Conservation (phyloP, 1,140 invertebrate genomes). For the Andrena cerasifolii region DNA sequence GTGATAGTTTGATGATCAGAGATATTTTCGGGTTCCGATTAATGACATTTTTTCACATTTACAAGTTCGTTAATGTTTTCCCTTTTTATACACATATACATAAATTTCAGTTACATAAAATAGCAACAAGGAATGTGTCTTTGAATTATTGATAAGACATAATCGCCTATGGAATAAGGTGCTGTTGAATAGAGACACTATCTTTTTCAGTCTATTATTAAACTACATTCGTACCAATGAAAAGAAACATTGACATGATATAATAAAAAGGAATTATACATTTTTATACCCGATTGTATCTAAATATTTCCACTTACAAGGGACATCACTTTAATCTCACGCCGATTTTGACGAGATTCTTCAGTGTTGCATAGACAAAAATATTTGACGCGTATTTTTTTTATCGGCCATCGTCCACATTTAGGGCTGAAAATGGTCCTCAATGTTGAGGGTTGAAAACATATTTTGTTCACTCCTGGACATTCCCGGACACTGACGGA, state of each 20-base stretch:
- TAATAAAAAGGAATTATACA: conserved; percentile 41
- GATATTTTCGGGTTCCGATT: conserved; percentile 57
- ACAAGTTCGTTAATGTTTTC: conserved; percentile 39
- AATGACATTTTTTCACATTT: conserved; percentile 34
- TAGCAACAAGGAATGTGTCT: neutral
- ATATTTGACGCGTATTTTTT: too few relatives aligned
- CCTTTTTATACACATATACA: conserved; percentile 36
- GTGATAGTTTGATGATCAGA: conserved; percentile 26
- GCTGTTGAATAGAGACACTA: conserved; percentile 28
- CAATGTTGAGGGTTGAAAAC: too few relatives aligned
- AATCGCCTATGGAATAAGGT: conserved; percentile 17
- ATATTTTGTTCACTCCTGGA: too few relatives aligned
- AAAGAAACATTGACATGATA: conserved; percentile 36
- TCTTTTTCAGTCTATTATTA: conserved; percentile 32
- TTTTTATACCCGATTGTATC: conserved; percentile 58
- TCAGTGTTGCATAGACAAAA: too few relatives aligned
- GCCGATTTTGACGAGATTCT: too few relatives aligned
- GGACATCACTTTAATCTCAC: too few relatives aligned
- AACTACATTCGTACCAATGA: conserved; percentile 28
- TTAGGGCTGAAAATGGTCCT: too few relatives aligned
- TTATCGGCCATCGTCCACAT: too few relatives aligned
- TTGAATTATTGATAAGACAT: conserved; percentile 29
- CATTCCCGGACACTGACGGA: too few relatives aligned
- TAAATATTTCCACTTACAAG: conserved; percentile 33
- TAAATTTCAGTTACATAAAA: conserved; percentile 11